Percentiles rank a stretch among this genome's conserved stretches.
These are phyloP conservation scores for Rhodophaea formosa DNA, from an alignment of 2,888 invertebrate species.

Conservation along the genomic window DNA sequence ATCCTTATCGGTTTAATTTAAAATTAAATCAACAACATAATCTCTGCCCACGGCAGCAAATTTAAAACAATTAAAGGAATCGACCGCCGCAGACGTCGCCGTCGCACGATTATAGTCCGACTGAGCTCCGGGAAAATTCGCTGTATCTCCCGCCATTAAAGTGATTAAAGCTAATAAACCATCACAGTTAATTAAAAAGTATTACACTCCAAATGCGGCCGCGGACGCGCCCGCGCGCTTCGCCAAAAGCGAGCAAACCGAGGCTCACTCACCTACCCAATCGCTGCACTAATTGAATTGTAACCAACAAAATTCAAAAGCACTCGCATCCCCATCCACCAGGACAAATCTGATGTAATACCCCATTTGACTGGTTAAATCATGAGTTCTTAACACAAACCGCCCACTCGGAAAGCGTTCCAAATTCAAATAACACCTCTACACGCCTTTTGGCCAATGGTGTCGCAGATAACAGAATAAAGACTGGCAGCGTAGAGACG, in stretches of 20 bases:
- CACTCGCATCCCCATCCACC: conserved; percentile 41
- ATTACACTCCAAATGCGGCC: conserved; percentile 41
- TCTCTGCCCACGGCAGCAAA: conserved; percentile 33
- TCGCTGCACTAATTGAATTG: conserved; percentile 72
- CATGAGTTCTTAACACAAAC: conserved; percentile 59
- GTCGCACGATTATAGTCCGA: background rate
- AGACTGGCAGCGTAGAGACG: conserved; percentile 49
- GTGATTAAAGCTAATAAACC: conserved; percentile 71
- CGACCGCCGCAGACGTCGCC: conserved; percentile 20
- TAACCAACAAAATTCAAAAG: conserved; percentile 65
- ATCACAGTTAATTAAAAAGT: conserved; percentile 79
- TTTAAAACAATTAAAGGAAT: conserved; percentile 53
- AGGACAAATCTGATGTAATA: conserved; percentile 54
- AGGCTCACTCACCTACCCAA: conserved; percentile 54
- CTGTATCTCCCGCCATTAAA: conserved; percentile 65
- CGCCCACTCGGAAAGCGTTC: conserved; percentile 72
- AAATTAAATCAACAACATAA: conserved; percentile 55
- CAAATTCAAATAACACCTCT: conserved; percentile 69
- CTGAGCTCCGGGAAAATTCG: conserved; percentile 26
- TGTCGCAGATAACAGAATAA: conserved; percentile 49
- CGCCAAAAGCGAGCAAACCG: conserved; percentile 57
- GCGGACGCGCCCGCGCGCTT: conserved; percentile 41
- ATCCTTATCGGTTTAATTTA: conserved; percentile 69
- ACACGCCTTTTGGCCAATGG: conserved; percentile 54
- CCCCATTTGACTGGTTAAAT: conserved; percentile 68